Evolutionary conservation across 2,113 vertebrate genomes (phyloP).

Genomic region (Tautogolabrus adspersus): DNA sequence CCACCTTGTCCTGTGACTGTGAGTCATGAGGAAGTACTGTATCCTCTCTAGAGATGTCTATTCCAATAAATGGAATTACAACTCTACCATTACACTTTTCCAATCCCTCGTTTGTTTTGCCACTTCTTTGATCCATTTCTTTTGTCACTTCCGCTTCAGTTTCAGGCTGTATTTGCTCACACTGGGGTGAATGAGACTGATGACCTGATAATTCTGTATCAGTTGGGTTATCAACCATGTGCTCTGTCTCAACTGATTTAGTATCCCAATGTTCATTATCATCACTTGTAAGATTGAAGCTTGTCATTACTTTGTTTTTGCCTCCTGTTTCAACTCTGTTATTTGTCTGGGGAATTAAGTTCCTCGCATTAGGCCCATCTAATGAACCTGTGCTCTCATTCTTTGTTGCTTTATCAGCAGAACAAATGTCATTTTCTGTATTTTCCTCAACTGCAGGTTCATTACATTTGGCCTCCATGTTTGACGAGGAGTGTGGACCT

Average conservation of each 20-base stretch:
- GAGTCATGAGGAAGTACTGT: neutral
- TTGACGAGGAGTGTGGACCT: neutral
- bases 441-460: constrained; percentile 2
- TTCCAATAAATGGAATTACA: constrained; percentile 49
- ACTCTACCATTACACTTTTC: constrained; percentile 1
- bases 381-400: neutral
- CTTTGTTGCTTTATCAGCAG: neutral
- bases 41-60: constrained; percentile 7
- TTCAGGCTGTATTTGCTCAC: neutral
- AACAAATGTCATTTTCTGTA: constrained; percentile 9
- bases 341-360: constrained; percentile 1
- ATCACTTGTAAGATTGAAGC: neutral
- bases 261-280: constrained; percentile 17
- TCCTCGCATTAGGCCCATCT: neutral
- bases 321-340: constrained; percentile 8
- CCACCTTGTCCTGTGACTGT: neutral
- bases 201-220: constrained; percentile 8
- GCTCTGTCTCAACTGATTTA: constrained; percentile 4
- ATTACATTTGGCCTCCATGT: constrained; percentile 1
- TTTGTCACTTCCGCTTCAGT: neutral
- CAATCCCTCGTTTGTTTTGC: neutral
- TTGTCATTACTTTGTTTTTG: neutral
- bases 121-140: neutral
- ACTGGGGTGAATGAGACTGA: neutral
- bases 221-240: constrained; percentile 8